Conservation (phyloP, 2,888 invertebrate species). For the Cephus rjabovi region DNA sequence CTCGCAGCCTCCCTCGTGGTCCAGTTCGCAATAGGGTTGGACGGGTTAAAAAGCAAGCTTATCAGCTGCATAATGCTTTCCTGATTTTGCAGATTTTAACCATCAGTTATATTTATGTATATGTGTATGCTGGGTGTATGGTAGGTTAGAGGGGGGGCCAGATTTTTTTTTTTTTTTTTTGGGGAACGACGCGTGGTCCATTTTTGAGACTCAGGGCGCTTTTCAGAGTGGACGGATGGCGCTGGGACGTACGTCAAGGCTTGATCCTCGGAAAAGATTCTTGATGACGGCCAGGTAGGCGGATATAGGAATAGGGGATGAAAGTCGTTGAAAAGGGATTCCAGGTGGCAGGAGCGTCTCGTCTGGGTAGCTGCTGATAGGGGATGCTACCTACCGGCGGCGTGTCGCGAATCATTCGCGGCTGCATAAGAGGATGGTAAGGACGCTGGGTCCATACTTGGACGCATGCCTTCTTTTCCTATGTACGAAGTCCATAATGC, state of each 20-base stretch:
- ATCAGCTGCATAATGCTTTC: constrained; percentile 39
- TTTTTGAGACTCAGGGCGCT: not conserved
- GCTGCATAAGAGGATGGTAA: constrained; percentile 47
- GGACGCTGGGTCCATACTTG: constrained; percentile 55
- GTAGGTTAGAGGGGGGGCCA: not conserved
- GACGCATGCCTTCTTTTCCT: constrained; percentile 42
- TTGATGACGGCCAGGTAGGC: not conserved
- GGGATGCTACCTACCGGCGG: constrained; percentile 28
- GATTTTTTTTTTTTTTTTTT: not conserved
- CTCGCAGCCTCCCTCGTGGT: constrained; percentile 13
- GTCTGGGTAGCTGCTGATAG: constrained; percentile 49
- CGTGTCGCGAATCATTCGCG: constrained; percentile 57
- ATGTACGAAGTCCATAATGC: constrained; percentile 48
- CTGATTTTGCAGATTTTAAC: not conserved
- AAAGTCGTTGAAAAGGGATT: not conserved
- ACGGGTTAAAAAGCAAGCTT: constrained; percentile 44
- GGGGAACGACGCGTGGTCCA: not conserved
- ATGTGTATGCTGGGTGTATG: not conserved
- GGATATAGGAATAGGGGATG: not conserved
- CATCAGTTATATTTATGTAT: not conserved
- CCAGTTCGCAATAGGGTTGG: constrained; percentile 40
- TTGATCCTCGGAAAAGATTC: not conserved
- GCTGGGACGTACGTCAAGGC: not conserved
- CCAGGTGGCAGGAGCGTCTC: constrained; percentile 16
- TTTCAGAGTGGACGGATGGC: not conserved